Evolutionary conservation across 2,797 vertebrate species (phyloP), one percentile per base, ranked within the genome.

Genomic region (Leuciscus waleckii): DNA sequence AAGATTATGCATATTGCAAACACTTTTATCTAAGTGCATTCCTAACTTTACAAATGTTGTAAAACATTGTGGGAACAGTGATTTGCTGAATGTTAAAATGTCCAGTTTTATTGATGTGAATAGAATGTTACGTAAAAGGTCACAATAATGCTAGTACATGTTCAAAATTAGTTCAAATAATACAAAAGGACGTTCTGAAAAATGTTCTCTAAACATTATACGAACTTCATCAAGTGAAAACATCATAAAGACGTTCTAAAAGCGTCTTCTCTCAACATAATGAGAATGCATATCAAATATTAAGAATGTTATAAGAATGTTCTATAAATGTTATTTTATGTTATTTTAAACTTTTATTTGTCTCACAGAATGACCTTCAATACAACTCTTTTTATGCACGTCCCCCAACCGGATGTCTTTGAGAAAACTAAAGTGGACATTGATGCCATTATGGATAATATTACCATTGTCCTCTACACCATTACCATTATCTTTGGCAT

Each of bases 401-500:
- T n/a, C 23, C 21, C 35, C 9, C 26, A 26, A 0, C 1, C 0
- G 13, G 3, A 17, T 0, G 0, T 32, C 19, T 84, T 75, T 2
- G 88, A 82, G 0, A 51, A 89, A 87, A 76, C 86, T 0, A 19
- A 17, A 2, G 74, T 92, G 89, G 90, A 94, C 77, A 13, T 92
- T 0, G 88, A 92, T 0, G 80, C 71, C 83, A 68, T 94, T 77
- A 92, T 93, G 90, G 87, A 92, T 39, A 90, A 87, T n/a, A 11
- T 95, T 46, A 86, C 82, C 65, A 91, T 94, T 13, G 54, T 94
- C 69, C 78, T 96, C 68, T 94, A 93, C 89, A 90, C 88, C 0
- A 74, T 96, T 65, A 96, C 91, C 0, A 81, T 96, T 1, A 49
- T 95, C 8, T 74, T 96, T 0, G 95, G 95, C 80, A 91, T 91